phyloP scores from a whole-genome alignment of 2,113 vertebrate genomes.

The Cepphus grylle region DNA sequence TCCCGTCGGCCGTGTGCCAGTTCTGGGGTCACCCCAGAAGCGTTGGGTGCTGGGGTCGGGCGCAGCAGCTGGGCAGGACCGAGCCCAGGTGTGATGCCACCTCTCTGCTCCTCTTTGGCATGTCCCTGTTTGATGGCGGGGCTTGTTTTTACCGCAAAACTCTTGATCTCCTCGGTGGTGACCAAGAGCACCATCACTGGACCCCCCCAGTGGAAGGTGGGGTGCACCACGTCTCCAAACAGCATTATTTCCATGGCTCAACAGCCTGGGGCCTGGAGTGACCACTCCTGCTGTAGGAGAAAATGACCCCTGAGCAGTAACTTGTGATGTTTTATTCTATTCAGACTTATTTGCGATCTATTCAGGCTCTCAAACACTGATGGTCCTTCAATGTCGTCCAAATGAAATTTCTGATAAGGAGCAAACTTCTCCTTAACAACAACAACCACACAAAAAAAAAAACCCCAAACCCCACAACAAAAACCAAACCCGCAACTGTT shows the following conservation, averaged over 20 bases:
- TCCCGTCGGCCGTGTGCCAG: fast-evolving
- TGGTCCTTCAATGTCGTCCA: neutral
- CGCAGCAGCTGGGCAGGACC: neutral
- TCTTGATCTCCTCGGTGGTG: neutral
- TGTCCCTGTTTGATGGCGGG: neutral
- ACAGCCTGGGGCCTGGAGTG: neutral
- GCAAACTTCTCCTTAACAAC: neutral
- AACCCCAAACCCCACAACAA: too few relatives aligned
- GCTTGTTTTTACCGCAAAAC: neutral
- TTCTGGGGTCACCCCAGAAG: neutral
- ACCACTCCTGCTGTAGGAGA: neutral
- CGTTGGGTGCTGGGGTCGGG: fast-evolving
- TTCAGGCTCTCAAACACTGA: neutral
- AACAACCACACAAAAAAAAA: neutral
- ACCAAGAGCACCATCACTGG: fast-evolving
- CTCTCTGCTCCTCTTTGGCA: neutral
- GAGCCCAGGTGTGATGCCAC: neutral
- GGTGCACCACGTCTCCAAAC: neutral
- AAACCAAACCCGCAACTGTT: too few relatives aligned
- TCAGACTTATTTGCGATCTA: neutral
- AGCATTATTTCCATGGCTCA: neutral
- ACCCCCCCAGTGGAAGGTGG: too few relatives aligned
- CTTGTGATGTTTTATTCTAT: fast-evolving
- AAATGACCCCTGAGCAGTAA: neutral
- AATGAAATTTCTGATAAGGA: neutral